phyloP scores from a whole-genome alignment of 1,140 invertebrate genomes.

The Leptinotarsa undecemlineata region DNA sequence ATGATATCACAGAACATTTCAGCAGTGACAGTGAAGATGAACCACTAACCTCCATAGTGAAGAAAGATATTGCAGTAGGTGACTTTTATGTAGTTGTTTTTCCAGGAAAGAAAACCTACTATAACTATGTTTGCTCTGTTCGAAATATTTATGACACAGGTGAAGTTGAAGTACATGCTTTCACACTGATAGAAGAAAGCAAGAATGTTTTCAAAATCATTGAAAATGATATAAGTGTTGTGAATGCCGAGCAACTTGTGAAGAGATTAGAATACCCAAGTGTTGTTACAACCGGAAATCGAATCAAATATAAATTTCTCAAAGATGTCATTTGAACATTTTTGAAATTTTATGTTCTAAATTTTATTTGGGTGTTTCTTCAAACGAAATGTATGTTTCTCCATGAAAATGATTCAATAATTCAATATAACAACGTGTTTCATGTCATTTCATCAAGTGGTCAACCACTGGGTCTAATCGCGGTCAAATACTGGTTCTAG shows the following conservation, averaged over 20 bases:
- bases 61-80: neutral
- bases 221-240: neutral
- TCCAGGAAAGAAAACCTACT: neutral
- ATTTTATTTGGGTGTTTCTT: neutral
- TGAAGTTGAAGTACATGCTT: too few species aligned
- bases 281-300: too few species aligned
- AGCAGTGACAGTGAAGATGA: neutral
- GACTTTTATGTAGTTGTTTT: neutral
- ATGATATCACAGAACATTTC: conserved; percentile 1
- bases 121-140: neutral
- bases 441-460: neutral
- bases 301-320: neutral
- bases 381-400: neutral
- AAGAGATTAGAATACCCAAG: too few species aligned
- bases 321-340: neutral
- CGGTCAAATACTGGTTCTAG: neutral
- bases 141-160: too few species aligned
- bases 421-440: neutral
- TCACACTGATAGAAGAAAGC: neutral
- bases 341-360: neutral
- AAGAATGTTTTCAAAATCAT: conserved; percentile 7
- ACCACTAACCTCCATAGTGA: neutral
- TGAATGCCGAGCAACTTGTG: neutral
- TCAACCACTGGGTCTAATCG: neutral
- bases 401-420: neutral